These are phyloP conservation scores for Drosophila kanapiae DNA, from an alignment of 1,140 invertebrate genomes.

Conservation along the genomic window DNA sequence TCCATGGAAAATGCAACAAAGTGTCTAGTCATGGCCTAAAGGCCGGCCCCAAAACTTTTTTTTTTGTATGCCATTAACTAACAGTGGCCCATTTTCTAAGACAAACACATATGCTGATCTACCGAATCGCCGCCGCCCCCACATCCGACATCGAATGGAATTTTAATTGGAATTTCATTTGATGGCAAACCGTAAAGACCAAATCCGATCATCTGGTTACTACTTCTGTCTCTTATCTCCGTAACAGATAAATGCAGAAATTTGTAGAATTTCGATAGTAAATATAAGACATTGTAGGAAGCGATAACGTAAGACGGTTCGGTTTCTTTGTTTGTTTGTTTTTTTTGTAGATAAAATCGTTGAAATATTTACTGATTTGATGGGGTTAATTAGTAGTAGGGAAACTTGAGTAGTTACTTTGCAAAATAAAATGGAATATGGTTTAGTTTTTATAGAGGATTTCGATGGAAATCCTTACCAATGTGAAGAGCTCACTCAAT, in stretches of 20 bases:
- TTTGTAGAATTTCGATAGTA: conserved; percentile 26
- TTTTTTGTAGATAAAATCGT: neutral
- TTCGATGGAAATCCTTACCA: no score
- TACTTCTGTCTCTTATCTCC: conserved; percentile 5
- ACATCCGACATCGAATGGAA: conserved; percentile 5
- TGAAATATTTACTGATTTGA: neutral
- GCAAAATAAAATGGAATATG: neutral
- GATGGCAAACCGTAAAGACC: conserved; percentile 19
- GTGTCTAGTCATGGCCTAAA: conserved; percentile 68
- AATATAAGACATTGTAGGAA: conserved; percentile 7
- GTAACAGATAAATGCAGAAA: conserved; percentile 20
- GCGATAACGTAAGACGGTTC: neutral
- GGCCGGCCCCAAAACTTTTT: conserved; percentile 37
- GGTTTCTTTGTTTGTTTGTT: conserved; percentile 13
- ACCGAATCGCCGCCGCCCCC: conserved; percentile 19
- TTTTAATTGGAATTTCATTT: conserved; percentile 74
- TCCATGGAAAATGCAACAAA: conserved; percentile 66
- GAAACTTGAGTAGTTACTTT: neutral
- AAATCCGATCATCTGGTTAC: conserved; percentile 32
- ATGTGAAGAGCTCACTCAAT: no score
- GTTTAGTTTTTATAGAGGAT: neutral
- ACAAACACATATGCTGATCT: conserved; percentile 32
- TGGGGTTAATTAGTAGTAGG: neutral
- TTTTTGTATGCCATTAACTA: conserved; percentile 65
- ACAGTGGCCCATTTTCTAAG: conserved; percentile 68